Base-by-base conservation (phyloP, 2,888 invertebrate genomes). In the Esperia sulphurella region DNA sequence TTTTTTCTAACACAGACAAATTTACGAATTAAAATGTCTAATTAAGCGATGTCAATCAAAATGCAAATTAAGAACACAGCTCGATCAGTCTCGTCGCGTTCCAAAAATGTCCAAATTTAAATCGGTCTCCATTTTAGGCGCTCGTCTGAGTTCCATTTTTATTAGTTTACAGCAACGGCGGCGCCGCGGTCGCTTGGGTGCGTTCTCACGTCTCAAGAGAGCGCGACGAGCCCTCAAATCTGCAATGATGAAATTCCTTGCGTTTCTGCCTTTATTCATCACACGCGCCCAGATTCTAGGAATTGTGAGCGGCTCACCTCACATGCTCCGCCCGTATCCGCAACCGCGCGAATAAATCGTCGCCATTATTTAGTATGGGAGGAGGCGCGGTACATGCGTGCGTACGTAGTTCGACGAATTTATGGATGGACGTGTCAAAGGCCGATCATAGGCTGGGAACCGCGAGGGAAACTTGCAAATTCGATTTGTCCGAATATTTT, bases 221-320 rank as follows among this genome's bases (percentile, higher is more conserved):
- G 71, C 68, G 67, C 71, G 65, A 69, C 58, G 66, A 74, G 75
- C 73, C 79, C 81, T 85, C 74, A 81, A 84, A 87, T 86, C 85
- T 83, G 83, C 82, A 77, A 69, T 80, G 83, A 79, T 79, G 75
- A 75, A 83, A 89, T 89, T 82, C 86, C 75, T 65, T 53, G 63
- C 79, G 74, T 73, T 83, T 78, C 75, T 57, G 67, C 57, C 70
- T 85, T 83, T 87, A 89, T 89, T 88, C 89, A 83, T 79, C 82
- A 86, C 87, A 83, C 87, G 83, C 84, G 78, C 78, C 58, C 56
- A 57, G 63, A 54, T 89, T 87, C 88, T 87, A 80, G 78, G 88
- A 88, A 89, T 68, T 67, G 68, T 64, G 72, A 71, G 67, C 68
- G 54, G 61, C 72, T 77, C 75, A 70, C 72, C 74, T 76, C 75